Evolutionary conservation across 2,888 invertebrate genomes (phyloP).

Genomic region (Rhabditoides inermis): DNA sequence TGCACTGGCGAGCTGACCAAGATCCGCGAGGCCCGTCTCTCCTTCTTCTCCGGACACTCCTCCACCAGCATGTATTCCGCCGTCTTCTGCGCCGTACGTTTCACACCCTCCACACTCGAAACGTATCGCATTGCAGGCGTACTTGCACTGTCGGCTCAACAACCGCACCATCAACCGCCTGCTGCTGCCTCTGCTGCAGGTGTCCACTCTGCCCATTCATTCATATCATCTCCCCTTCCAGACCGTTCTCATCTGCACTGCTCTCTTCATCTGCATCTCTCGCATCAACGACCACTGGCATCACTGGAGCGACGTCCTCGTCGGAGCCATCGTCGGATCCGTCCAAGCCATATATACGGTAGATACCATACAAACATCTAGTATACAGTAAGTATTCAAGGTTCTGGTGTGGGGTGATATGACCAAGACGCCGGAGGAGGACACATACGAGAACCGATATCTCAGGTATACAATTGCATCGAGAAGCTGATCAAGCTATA

Average conservation of each 20-base stretch:
- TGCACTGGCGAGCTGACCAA: slow-evolving; percentile 17
- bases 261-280: slow-evolving; percentile 55
- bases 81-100: slow-evolving; percentile 22
- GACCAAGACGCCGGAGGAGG: too few species aligned
- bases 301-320: slow-evolving; percentile 89
- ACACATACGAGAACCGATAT: too few species aligned
- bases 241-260: slow-evolving; percentile 14
- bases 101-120: too few species aligned
- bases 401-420: too few species aligned
- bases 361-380: too few species aligned
- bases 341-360: slow-evolving; percentile 51
- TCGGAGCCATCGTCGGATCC: slow-evolving; percentile 61
- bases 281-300: slow-evolving; percentile 91
- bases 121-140: slow-evolving; percentile 25
- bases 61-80: slow-evolving; percentile 29
- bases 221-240: too few species aligned
- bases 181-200: slow-evolving; percentile 20
- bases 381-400: too few species aligned
- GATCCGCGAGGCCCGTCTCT: slow-evolving; percentile 28
- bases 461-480: too few species aligned
- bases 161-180: slow-evolving; percentile 13
- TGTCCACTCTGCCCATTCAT: too few species aligned
- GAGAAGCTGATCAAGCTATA: too few species aligned
- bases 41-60: slow-evolving; percentile 40
- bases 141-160: slow-evolving; percentile 28